phyloP scores from a whole-genome alignment of 2,888 invertebrate genomes.

The Asteroscopus sphinx region DNA sequence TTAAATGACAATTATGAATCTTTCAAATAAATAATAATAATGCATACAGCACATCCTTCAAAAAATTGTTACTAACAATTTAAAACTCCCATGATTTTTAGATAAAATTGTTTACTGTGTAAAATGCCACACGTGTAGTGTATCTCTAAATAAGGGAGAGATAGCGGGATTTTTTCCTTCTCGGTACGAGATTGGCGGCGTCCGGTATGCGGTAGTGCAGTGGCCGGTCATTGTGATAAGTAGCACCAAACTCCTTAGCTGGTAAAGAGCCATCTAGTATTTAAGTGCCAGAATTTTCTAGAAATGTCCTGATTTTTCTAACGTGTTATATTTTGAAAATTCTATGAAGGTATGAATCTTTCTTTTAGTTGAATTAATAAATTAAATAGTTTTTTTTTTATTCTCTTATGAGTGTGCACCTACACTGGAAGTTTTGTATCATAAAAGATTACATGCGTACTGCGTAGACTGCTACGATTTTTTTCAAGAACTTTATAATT shows the following conservation, averaged over 20 bases:
- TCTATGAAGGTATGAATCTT: too few species aligned
- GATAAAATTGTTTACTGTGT: slow-evolving; percentile 16
- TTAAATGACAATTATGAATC: too few species aligned
- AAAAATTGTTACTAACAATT: not conserved
- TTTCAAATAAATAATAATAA: too few species aligned
- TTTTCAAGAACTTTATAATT: too few species aligned
- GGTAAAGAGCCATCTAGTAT: slow-evolving; percentile 14
- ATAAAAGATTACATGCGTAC: too few species aligned
- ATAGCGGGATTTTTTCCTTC: slow-evolving; percentile 58
- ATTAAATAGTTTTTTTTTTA: too few species aligned
- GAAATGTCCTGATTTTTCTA: too few species aligned
- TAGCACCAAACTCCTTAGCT: slow-evolving; percentile 31
- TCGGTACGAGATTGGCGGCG: slow-evolving; percentile 45
- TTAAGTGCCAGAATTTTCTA: not conserved
- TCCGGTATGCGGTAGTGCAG: slow-evolving; percentile 49
- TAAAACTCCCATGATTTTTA: slow-evolving; percentile 14
- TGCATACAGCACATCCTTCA: not conserved
- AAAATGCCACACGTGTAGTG: slow-evolving; percentile 16
- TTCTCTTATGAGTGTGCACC: too few species aligned
- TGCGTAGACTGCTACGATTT: too few species aligned
- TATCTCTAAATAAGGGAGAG: slow-evolving; percentile 42
- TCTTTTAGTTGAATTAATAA: too few species aligned
- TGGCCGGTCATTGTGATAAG: slow-evolving; percentile 29
- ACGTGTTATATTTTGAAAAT: too few species aligned
- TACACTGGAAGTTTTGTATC: too few species aligned